Evolutionary conservation across 2,797 vertebrate species (phyloP), one percentile per base, ranked within the genome.

Genomic region (Channa striata): DNA sequence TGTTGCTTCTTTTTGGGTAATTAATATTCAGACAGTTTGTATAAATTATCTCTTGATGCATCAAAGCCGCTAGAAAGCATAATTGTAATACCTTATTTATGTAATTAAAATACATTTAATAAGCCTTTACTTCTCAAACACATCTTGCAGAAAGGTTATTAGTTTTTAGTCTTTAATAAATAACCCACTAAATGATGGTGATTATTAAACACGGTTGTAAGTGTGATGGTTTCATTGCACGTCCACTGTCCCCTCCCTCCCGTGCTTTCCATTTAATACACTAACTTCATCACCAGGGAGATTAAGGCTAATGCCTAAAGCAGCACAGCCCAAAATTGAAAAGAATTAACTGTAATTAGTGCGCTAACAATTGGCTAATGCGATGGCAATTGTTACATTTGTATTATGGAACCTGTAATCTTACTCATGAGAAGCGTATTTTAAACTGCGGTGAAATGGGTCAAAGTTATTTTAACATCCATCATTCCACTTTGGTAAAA

Each of bases 261-360:
- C 48, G 63, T 78, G 77, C 80, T 88, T 84, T 83, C 79, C 77
- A 86, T 86, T 88, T 91, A 90, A 88, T 86, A 80, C 82, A 87
- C 77, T 74, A 87, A 90, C 88, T 91, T 93, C 86, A 90, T 91
- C 89, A 93, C 91, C 79, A 81, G 85, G 89, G 88, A 92, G 92
- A 94, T 94, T 93, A 93, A 87, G 87, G 76, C 89, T 93, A 91
- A 93, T 92, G 90, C 93, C 87, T 89, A 90, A 91, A 93, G 90
- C 85, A 93, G 87, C 83, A 78, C 83, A 78, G 86, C 78, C 87
- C 82, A 90, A 91, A 94, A 93, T 86, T 90, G 89, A 92, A 92
- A 93, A 91, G 82, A 94, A 94, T 93, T 93, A 93, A 91, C 83
- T 84, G 83, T 89, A 94, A 94, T 95, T 94, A 95, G 90, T 80